Evolutionary conservation across 2,888 invertebrate species (phyloP).

Genomic region (Graphium colonna): DNA sequence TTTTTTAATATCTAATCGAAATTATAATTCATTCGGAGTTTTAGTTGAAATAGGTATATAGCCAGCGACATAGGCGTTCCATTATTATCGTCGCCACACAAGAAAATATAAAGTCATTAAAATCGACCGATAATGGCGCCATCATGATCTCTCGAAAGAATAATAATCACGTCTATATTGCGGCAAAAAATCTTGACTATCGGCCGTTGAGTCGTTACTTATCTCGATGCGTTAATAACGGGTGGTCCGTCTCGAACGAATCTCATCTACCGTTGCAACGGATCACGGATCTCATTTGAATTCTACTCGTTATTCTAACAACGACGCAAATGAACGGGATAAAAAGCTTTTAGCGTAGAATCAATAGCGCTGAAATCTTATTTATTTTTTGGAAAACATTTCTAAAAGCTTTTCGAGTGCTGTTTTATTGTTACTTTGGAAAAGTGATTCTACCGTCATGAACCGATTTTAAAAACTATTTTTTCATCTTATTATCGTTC

Average conservation of each 20-base stretch:
- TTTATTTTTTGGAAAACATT: no score
- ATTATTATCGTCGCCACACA: neutral
- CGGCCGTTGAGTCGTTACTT: neutral
- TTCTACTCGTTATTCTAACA: no score
- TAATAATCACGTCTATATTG: neutral
- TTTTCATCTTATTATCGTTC: no score
- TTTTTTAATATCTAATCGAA: no score
- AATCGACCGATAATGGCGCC: neutral
- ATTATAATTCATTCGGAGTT: no score
- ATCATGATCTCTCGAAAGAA: neutral
- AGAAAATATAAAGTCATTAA: neutral
- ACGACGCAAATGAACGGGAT: no score
- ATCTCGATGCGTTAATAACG: neutral
- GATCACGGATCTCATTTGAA: neutral
- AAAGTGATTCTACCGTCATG: neutral
- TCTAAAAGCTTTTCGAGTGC: no score
- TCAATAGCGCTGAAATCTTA: no score
- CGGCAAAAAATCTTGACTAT: neutral
- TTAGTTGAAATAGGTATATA: neutral
- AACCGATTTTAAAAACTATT: no score
- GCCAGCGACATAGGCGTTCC: neutral
- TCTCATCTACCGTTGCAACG: neutral
- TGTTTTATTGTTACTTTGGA: no score
- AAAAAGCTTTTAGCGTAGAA: no score
- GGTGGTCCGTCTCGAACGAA: neutral